Base-by-base conservation (phyloP, 1,140 invertebrate species). In the Neodiprion fabricii region DNA sequence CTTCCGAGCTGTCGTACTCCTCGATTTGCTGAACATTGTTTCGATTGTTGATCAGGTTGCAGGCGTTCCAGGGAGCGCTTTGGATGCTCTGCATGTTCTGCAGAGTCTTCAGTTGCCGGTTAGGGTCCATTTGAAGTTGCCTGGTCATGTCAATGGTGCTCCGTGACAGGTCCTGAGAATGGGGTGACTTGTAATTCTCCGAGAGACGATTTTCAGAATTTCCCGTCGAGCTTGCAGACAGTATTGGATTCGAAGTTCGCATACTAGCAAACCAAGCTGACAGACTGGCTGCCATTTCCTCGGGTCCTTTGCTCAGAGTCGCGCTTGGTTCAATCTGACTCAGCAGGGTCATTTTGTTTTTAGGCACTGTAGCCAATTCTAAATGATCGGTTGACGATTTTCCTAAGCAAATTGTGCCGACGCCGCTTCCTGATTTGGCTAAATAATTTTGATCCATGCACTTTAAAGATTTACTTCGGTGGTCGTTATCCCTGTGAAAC, bases 231-330 rank as follows among this genome's bases (percentile, higher is more conserved):
- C 66, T 12, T 17, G 71, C n/a, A 61, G 53, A 14, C 8, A 68
- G 61, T 70, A 67, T 71, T 74, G 53, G 53, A 61, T 61, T 8
- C 12, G 74, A 65, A 23, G 79, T 84, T 70, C 81, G 81, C 79
- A 87, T 86, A 10, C 84, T 86, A 0, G 86, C 85, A 61, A 86
- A 87, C 85, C 84, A 86, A 4, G 85, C 84, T 0, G 85, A 85
- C 1, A 87, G 48, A 78, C 86, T 84, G 0, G 82, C 83, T 0
- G 85, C 80, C 81, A 86, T 86, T 61, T 83, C 82, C 28, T 83
- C 77, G 47, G 78, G 74, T 1, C 78, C 79, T 11, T 78, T 79
- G 5, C 67, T 67, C 3, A 78, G 76, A 5, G 77, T 74, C 0
- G 73, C 71, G 21, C 72, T 81, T 0, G 83, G 83, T 11, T 87